These are phyloP conservation scores for Bradypus variegatus DNA, from an alignment of 2,797 vertebrate species.

Conservation along the genomic window DNA sequence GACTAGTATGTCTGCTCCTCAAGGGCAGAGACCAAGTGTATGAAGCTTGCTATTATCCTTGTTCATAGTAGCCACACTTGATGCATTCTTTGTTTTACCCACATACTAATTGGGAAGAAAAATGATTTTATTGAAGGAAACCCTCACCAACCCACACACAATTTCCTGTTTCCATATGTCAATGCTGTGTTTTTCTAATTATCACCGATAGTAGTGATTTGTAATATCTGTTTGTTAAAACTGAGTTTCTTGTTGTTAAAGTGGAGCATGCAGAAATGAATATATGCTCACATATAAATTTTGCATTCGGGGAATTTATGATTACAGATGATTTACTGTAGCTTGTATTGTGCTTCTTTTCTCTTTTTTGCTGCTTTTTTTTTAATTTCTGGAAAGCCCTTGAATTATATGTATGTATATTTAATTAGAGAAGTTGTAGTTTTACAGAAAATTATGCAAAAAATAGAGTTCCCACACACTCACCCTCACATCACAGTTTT, in stretches of 20 bases:
- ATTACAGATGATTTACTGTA: background rate
- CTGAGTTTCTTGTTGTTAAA: background rate
- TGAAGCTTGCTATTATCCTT: background rate
- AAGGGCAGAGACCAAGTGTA: background rate
- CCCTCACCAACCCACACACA: background rate
- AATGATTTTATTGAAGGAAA: background rate
- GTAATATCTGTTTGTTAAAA: background rate
- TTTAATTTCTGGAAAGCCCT: too few relatives aligned
- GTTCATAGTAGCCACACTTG: background rate
- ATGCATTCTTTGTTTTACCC: background rate
- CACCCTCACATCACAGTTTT: too few relatives aligned
- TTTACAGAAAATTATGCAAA: too few relatives aligned
- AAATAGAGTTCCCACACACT: too few relatives aligned
- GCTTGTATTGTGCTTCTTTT: background rate
- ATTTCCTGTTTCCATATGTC: background rate
- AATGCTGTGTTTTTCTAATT: slow-evolving; percentile 14
- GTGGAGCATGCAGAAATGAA: background rate
- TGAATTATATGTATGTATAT: too few relatives aligned
- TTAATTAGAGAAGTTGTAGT: too few relatives aligned
- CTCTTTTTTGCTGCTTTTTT: background rate
- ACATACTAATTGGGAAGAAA: background rate
- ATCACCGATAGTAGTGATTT: background rate
- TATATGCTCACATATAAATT: background rate
- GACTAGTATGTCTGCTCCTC: background rate
- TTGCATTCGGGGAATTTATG: background rate